Evolutionary conservation across 2,113 vertebrate genomes (phyloP).

Genomic region (Apus apus): DNA sequence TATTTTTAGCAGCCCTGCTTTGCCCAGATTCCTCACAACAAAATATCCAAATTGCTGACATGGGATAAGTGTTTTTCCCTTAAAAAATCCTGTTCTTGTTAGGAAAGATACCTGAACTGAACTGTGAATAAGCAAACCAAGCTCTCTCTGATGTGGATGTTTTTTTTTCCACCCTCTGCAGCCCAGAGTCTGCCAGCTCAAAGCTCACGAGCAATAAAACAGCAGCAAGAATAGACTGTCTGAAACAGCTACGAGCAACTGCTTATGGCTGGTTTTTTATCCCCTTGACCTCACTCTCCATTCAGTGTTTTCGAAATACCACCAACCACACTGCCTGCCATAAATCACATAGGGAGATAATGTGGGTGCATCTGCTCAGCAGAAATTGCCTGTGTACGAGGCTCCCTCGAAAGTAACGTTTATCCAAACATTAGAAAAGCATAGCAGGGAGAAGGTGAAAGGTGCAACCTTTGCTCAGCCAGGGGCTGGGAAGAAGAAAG

Average conservation of each 20-base stretch:
- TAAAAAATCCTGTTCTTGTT: background rate
- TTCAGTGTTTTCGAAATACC: background rate
- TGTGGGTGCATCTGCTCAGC: background rate
- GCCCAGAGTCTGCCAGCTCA: background rate
- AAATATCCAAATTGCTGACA: background rate
- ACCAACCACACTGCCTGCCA: background rate
- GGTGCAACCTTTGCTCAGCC: background rate
- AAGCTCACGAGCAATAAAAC: background rate
- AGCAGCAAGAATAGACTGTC: background rate
- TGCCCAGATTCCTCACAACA: background rate
- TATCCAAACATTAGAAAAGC: background rate
- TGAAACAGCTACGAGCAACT: conserved; percentile 11
- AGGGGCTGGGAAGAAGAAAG: background rate
- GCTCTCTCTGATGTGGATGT: background rate
- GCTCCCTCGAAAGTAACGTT: background rate
- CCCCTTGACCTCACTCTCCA: background rate
- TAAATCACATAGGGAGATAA: background rate
- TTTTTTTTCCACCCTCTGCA: background rate
- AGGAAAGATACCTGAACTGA: background rate
- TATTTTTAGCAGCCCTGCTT: background rate
- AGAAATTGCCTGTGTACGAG: background rate
- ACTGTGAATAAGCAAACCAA: background rate
- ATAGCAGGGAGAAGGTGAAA: background rate
- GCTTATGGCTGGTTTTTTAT: background rate
- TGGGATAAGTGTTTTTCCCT: background rate